A percentile compares a stretch with the other conserved stretches of the same genome.
phyloP scores from a whole-genome alignment of 2,888 invertebrate genomes.

The Bursaphelenchus okinawaensis region DNA sequence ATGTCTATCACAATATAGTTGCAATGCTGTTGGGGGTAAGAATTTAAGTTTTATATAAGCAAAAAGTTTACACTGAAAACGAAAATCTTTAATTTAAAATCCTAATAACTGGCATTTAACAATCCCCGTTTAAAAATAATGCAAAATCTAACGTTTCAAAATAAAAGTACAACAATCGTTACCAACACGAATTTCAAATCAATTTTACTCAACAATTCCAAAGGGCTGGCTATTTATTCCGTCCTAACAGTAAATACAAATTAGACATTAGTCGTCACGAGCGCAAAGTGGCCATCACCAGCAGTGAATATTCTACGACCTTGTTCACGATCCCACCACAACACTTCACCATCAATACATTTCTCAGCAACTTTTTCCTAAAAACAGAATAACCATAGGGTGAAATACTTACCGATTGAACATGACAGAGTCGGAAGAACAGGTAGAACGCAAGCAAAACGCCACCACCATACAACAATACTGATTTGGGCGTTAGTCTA shows the following conservation, averaged over 20 bases:
- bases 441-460: conserved; percentile 47
- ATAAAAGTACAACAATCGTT: too few species aligned
- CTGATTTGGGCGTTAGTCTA: conserved; percentile 51
- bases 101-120: too few species aligned
- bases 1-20: background rate
- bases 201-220: too few species aligned
- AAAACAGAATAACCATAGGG: background rate
- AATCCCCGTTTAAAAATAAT: too few species aligned
- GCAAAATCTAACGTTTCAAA: too few species aligned
- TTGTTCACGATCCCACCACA: conserved; percentile 58
- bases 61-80: too few species aligned
- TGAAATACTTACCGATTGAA: conserved; percentile 28
- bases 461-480: conserved; percentile 49
- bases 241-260: background rate
- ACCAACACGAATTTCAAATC: background rate
- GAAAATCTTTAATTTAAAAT: too few species aligned
- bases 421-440: conserved; percentile 45
- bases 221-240: background rate
- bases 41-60: too few species aligned
- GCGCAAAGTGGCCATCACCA: conserved; percentile 36
- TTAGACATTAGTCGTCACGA: background rate
- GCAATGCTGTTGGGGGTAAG: too few species aligned
- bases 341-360: conserved; percentile 48
- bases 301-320: conserved; percentile 40
- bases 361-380: conserved; percentile 26